A percentile compares a stretch with the other conserved stretches of the same genome.
Evolutionary conservation across 1,140 invertebrate species (phyloP).

Genomic region (Dermatophagoides farinae): DNA sequence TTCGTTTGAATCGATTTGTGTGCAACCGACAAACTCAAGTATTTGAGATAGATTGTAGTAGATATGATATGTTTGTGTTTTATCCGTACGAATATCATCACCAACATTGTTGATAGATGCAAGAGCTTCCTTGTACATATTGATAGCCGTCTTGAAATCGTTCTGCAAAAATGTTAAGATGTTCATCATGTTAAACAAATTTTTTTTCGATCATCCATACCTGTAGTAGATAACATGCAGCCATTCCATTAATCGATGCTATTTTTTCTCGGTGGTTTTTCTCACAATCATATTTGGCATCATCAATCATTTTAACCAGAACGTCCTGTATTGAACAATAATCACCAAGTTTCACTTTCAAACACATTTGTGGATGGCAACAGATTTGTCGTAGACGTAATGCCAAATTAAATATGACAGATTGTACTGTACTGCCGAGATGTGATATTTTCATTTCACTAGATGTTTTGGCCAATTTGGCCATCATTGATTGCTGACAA

Average conservation of each 20-base stretch:
- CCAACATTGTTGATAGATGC: slow-evolving; percentile 34
- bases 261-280: slow-evolving; percentile 40
- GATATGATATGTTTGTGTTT: slow-evolving; percentile 42
- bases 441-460: slow-evolving; percentile 24
- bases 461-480: slow-evolving; percentile 25
- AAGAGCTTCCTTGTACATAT: slow-evolving; percentile 39
- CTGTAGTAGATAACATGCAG: slow-evolving; percentile 39
- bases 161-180: slow-evolving; percentile 15
- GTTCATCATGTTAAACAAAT: neutral
- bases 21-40: neutral
- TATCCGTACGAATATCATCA: slow-evolving; percentile 32
- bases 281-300: slow-evolving; percentile 40
- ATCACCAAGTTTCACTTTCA: slow-evolving; percentile 33
- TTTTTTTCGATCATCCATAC: neutral
- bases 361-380: neutral
- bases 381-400: neutral
- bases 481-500: slow-evolving; percentile 23
- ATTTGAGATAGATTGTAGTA: slow-evolving; percentile 41
- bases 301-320: slow-evolving; percentile 39
- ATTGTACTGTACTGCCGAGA: slow-evolving; percentile 24
- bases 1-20: neutral
- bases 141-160: slow-evolving; percentile 33
- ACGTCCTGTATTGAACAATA: slow-evolving; percentile 42
- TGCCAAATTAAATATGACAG: neutral
- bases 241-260: slow-evolving; percentile 42